phyloP scores from a whole-genome alignment of 2,113 vertebrate species.

The Martes martes region DNA sequence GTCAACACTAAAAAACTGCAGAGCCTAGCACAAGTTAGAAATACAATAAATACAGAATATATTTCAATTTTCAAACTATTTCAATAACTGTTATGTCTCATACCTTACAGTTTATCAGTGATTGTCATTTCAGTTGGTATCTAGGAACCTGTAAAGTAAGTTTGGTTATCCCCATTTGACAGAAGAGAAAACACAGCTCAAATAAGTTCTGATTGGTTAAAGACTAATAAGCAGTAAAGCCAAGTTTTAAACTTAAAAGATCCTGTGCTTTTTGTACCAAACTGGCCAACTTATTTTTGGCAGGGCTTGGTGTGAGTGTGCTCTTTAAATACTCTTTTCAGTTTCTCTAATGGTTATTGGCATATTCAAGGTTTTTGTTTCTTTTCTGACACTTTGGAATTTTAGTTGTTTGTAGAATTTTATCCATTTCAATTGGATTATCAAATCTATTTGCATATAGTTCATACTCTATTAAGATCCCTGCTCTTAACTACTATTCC shows the following conservation, averaged over 20 bases:
- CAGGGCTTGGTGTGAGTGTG: background rate
- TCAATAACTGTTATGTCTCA: background rate
- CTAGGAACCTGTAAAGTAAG: background rate
- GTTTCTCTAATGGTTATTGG: background rate
- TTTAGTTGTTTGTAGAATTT: background rate
- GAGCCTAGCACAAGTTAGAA: background rate
- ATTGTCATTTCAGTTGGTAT: background rate
- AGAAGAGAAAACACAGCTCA: background rate
- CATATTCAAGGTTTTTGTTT: background rate
- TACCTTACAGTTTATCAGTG: background rate
- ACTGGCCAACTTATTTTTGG: background rate
- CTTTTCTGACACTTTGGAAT: background rate
- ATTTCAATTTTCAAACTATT: background rate
- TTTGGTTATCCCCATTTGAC: background rate
- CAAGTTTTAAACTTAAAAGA: background rate
- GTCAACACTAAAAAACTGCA: background rate
- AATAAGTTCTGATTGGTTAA: background rate
- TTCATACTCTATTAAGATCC: background rate
- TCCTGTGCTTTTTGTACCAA: background rate
- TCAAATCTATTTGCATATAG: background rate
- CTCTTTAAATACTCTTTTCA: background rate
- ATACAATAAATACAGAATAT: conserved; percentile 21
- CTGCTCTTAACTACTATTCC: background rate
- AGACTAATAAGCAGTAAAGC: background rate
- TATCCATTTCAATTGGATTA: background rate